phyloP scores from a whole-genome alignment of 2,797 vertebrate species.

The Gastrophryne carolinensis region DNA sequence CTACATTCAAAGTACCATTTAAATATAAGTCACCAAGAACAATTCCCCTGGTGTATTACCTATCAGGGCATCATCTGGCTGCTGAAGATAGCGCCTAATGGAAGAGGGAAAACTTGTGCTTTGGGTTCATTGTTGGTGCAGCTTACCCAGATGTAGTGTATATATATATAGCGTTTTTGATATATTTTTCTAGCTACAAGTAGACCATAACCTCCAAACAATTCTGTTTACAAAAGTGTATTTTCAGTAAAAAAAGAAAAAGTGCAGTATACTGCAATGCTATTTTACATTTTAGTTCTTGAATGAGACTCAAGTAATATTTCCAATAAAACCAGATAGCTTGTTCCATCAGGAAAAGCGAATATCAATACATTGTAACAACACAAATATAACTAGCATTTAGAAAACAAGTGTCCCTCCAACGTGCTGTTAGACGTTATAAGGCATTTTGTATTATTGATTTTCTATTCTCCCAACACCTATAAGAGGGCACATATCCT shows the following conservation, averaged over 20 bases:
- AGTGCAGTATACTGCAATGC: background rate
- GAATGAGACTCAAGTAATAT: background rate
- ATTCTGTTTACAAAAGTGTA: too few relatives aligned
- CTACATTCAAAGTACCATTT: too few relatives aligned
- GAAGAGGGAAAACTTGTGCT: too few relatives aligned
- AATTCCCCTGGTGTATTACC: too few relatives aligned
- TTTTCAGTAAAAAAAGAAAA: background rate
- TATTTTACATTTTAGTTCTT: background rate
- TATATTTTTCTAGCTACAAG: too few relatives aligned
- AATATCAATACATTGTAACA: conserved; percentile 54
- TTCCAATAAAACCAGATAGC: conserved; percentile 1
- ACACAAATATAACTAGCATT: conserved; percentile 37
- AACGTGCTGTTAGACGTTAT: conserved; percentile 30
- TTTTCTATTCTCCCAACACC: conserved; percentile 43
- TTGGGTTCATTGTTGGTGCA: too few relatives aligned
- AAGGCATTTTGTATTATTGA: conserved; percentile 57
- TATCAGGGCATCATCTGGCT: too few relatives aligned
- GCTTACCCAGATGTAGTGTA: too few relatives aligned
- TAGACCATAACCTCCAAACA: too few relatives aligned
- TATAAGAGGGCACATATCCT: conserved; percentile 55
- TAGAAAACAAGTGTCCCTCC: background rate
- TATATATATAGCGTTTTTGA: too few relatives aligned
- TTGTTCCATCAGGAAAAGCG: background rate
- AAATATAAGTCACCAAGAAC: too few relatives aligned
- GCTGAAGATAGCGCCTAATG: too few relatives aligned